A percentile compares a stretch with the other conserved stretches of the same genome.
Conservation (phyloP, 2,888 invertebrate genomes). For the Leptinotarsa tumamoca region DNA sequence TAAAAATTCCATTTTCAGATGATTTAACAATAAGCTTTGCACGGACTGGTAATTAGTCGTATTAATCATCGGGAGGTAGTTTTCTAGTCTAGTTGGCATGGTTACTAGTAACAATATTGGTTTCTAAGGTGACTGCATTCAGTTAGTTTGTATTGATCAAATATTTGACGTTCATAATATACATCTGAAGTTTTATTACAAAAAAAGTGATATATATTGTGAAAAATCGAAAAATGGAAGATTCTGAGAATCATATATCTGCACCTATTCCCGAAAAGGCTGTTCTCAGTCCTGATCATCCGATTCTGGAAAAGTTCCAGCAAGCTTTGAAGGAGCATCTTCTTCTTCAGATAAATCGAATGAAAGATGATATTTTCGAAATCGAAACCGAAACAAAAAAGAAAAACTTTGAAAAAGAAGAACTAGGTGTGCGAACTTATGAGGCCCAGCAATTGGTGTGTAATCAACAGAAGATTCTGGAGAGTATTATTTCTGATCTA, state of each 20-base stretch:
- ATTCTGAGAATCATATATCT: constrained; percentile 12
- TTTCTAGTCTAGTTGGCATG: not conserved
- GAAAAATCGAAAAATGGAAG: constrained; percentile 19
- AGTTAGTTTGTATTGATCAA: constrained; percentile 19
- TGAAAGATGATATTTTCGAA: constrained; percentile 76
- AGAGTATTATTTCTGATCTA: constrained; percentile 70
- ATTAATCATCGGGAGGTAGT: no score
- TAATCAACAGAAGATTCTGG: constrained; percentile 69
- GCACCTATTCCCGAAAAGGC: constrained; percentile 31
- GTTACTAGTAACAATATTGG: not conserved
- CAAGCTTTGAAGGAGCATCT: constrained; percentile 56
- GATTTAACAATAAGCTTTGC: no score
- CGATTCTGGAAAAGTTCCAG: constrained; percentile 56
- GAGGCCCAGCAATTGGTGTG: constrained; percentile 73
- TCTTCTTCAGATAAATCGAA: constrained; percentile 69
- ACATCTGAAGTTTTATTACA: not conserved
- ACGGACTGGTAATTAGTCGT: no score
- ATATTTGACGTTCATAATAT: constrained; percentile 3
- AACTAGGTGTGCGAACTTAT: constrained; percentile 72
- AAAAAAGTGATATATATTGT: not conserved
- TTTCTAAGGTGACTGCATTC: not conserved
- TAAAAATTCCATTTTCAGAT: no score
- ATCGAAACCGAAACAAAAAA: constrained; percentile 68
- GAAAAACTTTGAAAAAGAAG: constrained; percentile 70
- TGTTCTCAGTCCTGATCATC: constrained; percentile 56